Evolutionary conservation across 1,140 invertebrate species (phyloP), one percentile per base, ranked within the genome.

Genomic region (Charaxes varanes): DNA sequence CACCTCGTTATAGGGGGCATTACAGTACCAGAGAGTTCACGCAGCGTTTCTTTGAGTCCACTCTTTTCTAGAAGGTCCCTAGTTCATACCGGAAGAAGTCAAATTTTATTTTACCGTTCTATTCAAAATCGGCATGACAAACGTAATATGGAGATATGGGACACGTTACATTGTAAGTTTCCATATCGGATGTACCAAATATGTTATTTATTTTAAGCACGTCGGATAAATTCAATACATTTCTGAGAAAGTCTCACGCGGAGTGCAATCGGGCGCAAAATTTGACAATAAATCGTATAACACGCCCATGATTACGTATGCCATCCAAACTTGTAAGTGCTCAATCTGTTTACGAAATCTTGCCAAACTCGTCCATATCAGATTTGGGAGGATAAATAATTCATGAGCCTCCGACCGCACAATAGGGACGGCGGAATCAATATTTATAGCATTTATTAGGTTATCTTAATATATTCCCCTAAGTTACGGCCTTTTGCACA

Each of bases 321-420:
- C 53, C 37, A 49, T 24, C 37, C 60, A 37, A 58, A 62, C 48
- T 50, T 53, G 53, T 61, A 52, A 59, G 47, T 54, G 54, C 35
- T 44, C 44, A 55, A 64, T 73, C 60, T 51, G 55, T 61, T 72
- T 65, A 55, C 62, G 57, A 71, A 73, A 76, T 73, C 70, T 63
- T 52, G 49, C 63, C 59, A 67, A 72, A 74, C 60, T 49, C 44
- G 53, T 53, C 53, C 60, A 69, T 72, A 66, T 66, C 59, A 46
- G 55, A 68, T 69, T 49, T 36, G 47, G 55, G 41, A 43, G 43
- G 30, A 68, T 76, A 59, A 72, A 77, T 77, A 52, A 77, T 79
- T 69, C 68, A 79, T 74, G 46, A 62, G 48, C 13, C 52, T 56
- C 57, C 52, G 42, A 62, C 59, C 53, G 45, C 41, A 77, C 70